Base-by-base conservation (phyloP, 1,140 invertebrate species). In the Portunus trituberculatus region DNA sequence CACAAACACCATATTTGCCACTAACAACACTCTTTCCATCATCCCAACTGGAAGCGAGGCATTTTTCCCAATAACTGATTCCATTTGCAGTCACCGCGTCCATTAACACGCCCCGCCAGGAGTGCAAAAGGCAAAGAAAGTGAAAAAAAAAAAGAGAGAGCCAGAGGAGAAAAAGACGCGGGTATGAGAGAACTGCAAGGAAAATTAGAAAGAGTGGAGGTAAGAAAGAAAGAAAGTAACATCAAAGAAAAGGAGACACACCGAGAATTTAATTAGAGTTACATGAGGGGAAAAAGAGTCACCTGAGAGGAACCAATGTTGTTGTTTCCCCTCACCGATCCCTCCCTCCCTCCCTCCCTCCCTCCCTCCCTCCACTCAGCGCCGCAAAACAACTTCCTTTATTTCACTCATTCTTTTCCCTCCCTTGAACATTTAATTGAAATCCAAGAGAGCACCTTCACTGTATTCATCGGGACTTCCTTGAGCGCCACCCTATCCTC, bases 251-350 rank as follows among this genome's bases (percentile, higher is more conserved):
- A 76, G n/a, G n/a, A n/a, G 67, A 76, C 67, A 25, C 67, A 76
- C n/a, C 67, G 20, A 76, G n/a, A 76, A 76, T 76, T 76, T n/a
- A 76, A 76, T 76, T 76, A 76, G 39, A 39, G 67, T n/a, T n/a
- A 76, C 67, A 76, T 59, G 52, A 59, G 52, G 52, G 52, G 8
- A 59, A 59, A n/a, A 76, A 25, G 3, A 76, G 20, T 76, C n/a
- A n/a, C 67, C 67, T 76, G n/a, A 76, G n/a, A 76, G 10, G n/a
- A 76, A 76, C 67, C n/a, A 76, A n/a, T 76, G 67, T 76, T 76
- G 67, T n/a, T 76, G 52, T 59, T 59, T 59, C 12, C 3, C 25
- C 20, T 25, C 6, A n/a, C n/a, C n/a, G n/a, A n/a, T n/a, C n/a
- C n/a, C n/a, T n/a, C n/a, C n/a, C n/a, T n/a, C n/a, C n/a, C n/a